phyloP scores from a whole-genome alignment of 1,140 invertebrate species.

The Pogonomyrmex barbatus region DNA sequence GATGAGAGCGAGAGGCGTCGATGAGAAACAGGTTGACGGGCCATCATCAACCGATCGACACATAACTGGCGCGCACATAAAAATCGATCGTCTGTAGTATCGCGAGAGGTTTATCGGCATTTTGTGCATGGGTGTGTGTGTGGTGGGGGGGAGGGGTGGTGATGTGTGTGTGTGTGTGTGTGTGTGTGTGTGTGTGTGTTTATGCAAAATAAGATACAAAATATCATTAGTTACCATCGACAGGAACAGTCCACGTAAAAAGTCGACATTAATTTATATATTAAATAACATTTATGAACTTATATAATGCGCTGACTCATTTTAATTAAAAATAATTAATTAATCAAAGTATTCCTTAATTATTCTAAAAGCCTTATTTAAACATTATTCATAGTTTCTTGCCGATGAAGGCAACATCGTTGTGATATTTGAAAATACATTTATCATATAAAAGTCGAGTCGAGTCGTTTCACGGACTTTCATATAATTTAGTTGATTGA shows the following conservation, averaged over 20 bases:
- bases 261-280: slow-evolving; percentile 1
- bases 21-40: slow-evolving; percentile 67
- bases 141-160: no score
- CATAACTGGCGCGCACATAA: slow-evolving; percentile 42
- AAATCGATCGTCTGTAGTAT: slow-evolving; percentile 54
- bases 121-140: neutral
- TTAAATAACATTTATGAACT: neutral
- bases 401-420: neutral
- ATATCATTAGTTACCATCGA: neutral
- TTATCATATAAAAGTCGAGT: neutral
- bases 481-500: neutral
- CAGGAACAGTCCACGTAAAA: neutral
- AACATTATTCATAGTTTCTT: neutral
- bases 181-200: neutral
- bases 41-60: slow-evolving; percentile 55
- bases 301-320: neutral
- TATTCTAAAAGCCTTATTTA: neutral
- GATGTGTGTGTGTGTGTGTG: neutral
- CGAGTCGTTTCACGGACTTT: neutral
- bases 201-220: no score
- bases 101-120: neutral
- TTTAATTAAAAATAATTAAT: slow-evolving; percentile 26
- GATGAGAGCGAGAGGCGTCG: slow-evolving; percentile 57
- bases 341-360: neutral
- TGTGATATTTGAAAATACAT: neutral